Conservation (phyloP, 2,797 vertebrate species). For the Sarcophilus harrisii region DNA sequence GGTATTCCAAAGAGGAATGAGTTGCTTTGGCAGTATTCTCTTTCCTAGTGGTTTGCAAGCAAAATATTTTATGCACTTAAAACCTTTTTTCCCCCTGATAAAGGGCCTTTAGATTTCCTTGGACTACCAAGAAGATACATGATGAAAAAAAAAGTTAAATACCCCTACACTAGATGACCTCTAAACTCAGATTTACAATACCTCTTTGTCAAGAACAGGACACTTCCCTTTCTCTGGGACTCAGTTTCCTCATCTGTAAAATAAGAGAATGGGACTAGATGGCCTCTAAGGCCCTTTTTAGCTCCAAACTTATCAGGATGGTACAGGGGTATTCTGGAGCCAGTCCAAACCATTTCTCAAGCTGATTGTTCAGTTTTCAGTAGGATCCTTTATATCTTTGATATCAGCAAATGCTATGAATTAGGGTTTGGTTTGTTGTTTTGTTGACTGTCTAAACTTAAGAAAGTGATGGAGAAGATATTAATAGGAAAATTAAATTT, state of each 20-base stretch:
- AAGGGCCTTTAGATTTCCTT: background rate
- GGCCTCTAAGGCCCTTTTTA: background rate
- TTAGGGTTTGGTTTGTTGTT: background rate
- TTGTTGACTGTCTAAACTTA: background rate
- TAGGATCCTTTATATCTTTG: background rate
- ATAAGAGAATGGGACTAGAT: background rate
- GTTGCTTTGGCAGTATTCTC: background rate
- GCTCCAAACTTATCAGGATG: background rate
- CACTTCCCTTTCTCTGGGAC: background rate
- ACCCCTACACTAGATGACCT: background rate
- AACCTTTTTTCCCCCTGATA: background rate
- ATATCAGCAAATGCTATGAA: background rate
- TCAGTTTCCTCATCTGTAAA: background rate
- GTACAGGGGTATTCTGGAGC: background rate
- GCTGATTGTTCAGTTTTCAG: background rate
- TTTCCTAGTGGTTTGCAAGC: background rate
- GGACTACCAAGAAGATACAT: background rate
- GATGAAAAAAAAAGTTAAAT: background rate
- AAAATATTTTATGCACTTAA: background rate
- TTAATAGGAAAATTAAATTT: background rate
- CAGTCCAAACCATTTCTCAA: background rate
- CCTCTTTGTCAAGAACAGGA: background rate
- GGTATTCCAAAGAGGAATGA: background rate
- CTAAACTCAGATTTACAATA: background rate
- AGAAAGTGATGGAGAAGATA: background rate